Conservation (phyloP, 2,888 invertebrate species). For the Lampropteryx suffumata region DNA sequence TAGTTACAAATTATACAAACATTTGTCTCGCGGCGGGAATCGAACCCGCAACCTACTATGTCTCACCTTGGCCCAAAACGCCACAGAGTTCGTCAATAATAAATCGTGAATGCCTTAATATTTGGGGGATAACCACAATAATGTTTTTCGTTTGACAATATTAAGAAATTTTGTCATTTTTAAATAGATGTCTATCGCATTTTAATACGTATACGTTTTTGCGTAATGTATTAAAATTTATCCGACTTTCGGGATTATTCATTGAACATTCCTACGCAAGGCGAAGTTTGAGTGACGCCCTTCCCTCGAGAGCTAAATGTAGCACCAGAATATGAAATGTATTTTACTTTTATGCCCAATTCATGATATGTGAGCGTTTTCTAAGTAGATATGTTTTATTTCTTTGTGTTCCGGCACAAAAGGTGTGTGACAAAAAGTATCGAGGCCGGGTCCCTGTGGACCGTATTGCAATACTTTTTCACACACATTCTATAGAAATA, state of each 20-base stretch:
- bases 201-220: no score
- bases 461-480: neutral
- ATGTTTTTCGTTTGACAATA: no score
- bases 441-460: constrained; percentile 1
- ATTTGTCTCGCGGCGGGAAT: no score
- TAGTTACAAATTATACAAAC: no score
- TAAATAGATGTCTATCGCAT: no score
- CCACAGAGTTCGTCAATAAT: no score
- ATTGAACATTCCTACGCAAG: neutral
- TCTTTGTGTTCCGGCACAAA: constrained; percentile 14
- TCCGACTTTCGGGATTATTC: neutral
- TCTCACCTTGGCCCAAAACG: no score
- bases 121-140: no score
- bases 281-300: constrained; percentile 10
- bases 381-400: constrained; percentile 20
- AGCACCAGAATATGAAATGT: constrained; percentile 15
- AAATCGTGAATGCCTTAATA: no score
- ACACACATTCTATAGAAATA: neutral
- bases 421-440: constrained; percentile 20
- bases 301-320: constrained; percentile 13
- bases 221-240: neutral
- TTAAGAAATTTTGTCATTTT: no score
- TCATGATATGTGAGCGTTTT: constrained; percentile 24
- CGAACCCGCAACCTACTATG: no score
- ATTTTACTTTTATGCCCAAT: constrained; percentile 21